Conservation (phyloP, 2,888 invertebrate genomes). For the Diogma glabrata region DNA sequence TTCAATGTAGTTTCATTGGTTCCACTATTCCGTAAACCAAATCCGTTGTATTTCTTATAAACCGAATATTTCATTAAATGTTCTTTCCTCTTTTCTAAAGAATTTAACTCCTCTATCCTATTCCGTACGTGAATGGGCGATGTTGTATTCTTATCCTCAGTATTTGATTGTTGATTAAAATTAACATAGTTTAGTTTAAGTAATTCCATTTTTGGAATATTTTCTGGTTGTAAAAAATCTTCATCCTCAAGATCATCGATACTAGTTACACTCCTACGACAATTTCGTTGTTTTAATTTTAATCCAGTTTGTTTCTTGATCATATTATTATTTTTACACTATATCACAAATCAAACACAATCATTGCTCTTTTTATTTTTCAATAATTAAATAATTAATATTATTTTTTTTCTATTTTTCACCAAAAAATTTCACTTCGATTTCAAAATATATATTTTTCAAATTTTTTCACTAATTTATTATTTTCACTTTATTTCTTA, state of each 20-base stretch:
- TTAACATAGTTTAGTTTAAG: slow-evolving; percentile 35
- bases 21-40: not conserved
- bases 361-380: not conserved
- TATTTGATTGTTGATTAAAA: slow-evolving; percentile 23
- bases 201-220: slow-evolving; percentile 34
- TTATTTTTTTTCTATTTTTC: not conserved
- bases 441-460: no score
- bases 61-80: slow-evolving; percentile 17
- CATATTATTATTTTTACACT: slow-evolving; percentile 1
- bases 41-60: slow-evolving; percentile 18
- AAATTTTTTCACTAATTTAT: no score
- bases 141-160: no score
- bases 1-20: slow-evolving; percentile 1
- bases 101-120: not conserved
- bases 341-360: not conserved
- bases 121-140: no score
- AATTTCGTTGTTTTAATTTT: slow-evolving; percentile 11
- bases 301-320: slow-evolving; percentile 10
- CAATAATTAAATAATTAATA: not conserved
- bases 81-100: not conserved
- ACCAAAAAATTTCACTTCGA: no score
- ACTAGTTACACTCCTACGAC: slow-evolving; percentile 13
- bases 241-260: slow-evolving; percentile 30
- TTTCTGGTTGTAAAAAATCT: slow-evolving; percentile 13
- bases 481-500: no score